A percentile compares a stretch with the other conserved stretches of the same genome.
Evolutionary conservation across 2,888 invertebrate species (phyloP).

Genomic region (Lasioglossum malachurum): DNA sequence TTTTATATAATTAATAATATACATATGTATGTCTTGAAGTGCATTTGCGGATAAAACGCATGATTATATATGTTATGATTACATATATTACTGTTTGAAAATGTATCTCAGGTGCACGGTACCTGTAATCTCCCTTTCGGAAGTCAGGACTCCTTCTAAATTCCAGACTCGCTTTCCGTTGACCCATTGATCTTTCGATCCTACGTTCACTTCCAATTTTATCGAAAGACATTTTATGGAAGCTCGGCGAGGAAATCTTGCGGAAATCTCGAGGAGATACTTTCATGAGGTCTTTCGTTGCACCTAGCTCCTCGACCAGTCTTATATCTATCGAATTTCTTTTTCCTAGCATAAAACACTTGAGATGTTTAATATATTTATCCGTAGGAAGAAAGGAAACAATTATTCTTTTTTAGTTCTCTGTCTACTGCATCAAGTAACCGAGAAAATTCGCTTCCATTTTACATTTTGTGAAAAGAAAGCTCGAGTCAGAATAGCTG

Average conservation of each 20-base stretch:
- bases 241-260: conserved; percentile 80
- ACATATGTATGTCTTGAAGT: neutral
- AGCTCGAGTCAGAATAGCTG: neutral
- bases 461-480: neutral
- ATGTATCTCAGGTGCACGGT: neutral
- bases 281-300: conserved; percentile 73
- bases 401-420: neutral
- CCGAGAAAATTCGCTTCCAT: neutral
- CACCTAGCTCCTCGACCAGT: conserved; percentile 79
- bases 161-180: conserved; percentile 82
- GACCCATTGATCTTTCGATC: conserved; percentile 77
- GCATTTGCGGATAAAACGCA: neutral
- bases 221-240: conserved; percentile 83
- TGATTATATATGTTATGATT: too few species aligned
- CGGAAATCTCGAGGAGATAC: conserved; percentile 81
- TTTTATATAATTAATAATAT: neutral
- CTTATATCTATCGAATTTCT: conserved; percentile 81
- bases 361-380: conserved; percentile 69
- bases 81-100: neutral
- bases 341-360: conserved; percentile 80
- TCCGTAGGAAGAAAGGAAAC: neutral
- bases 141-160: conserved; percentile 82
- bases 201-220: conserved; percentile 79
- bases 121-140: conserved; percentile 81
- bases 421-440: neutral